These are phyloP conservation scores for Entomobrya multifasciata DNA, from an alignment of 2,888 invertebrate genomes.

Conservation along the genomic window DNA sequence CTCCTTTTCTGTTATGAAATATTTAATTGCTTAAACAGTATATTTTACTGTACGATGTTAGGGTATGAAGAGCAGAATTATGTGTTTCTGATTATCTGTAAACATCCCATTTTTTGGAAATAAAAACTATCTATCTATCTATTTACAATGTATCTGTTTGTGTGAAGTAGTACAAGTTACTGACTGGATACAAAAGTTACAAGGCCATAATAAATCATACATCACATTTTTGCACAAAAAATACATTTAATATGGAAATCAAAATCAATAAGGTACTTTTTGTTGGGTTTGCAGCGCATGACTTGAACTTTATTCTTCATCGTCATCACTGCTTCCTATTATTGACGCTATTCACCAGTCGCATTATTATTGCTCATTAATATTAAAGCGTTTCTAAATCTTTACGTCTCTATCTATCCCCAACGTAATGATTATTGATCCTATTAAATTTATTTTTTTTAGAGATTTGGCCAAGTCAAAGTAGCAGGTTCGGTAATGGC, in stretches of 20 bases:
- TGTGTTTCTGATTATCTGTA: too few relatives aligned
- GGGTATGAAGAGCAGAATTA: too few relatives aligned
- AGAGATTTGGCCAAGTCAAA: slow-evolving; percentile 5
- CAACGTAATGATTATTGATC: slow-evolving; percentile 30
- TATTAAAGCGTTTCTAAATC: not conserved
- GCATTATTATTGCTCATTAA: not conserved
- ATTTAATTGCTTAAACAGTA: not conserved
- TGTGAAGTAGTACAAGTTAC: too few relatives aligned
- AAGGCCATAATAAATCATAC: slow-evolving; percentile 26
- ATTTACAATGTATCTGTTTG: too few relatives aligned
- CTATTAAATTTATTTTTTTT: slow-evolving; percentile 39
- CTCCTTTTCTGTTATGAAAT: too few relatives aligned
- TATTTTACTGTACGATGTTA: not conserved
- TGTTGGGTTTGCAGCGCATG: not conserved
- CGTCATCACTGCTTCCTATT: not conserved
- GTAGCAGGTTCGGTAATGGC: not conserved
- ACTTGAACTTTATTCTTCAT: slow-evolving; percentile 29
- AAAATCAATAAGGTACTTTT: slow-evolving; percentile 9
- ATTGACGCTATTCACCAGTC: not conserved
- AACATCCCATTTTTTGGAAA: too few relatives aligned
- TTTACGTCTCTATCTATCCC: not conserved
- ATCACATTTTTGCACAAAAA: not conserved
- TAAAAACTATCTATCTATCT: too few relatives aligned
- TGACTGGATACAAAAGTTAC: too few relatives aligned
- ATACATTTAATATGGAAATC: too few relatives aligned